A percentile compares a stretch with the other conserved stretches of the same genome.
phyloP scores from a whole-genome alignment of 2,888 invertebrate genomes.

The Seira musarum region DNA sequence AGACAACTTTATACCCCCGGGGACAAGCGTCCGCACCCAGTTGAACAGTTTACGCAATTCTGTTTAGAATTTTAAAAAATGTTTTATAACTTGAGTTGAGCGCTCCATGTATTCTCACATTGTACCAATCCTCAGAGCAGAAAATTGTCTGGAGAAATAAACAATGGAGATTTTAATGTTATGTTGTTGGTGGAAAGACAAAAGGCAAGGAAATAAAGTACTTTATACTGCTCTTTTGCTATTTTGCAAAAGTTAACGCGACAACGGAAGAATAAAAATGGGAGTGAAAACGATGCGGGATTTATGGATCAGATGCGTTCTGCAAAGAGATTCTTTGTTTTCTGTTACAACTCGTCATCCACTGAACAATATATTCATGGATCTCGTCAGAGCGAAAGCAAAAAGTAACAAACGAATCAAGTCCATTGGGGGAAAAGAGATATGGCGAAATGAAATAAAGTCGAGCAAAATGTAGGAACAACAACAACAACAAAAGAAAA shows the following conservation, averaged over 20 bases:
- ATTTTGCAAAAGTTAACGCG: background rate
- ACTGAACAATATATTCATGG: background rate
- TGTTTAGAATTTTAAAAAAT: background rate
- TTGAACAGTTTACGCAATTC: no score
- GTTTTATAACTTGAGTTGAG: no score
- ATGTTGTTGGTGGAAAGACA: no score
- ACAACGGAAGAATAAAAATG: conserved; percentile 3
- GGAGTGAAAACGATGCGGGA: conserved; percentile 40
- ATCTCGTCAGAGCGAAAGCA: background rate
- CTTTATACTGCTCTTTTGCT: background rate
- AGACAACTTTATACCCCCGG: no score
- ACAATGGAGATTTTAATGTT: background rate
- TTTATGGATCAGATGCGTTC: conserved; percentile 38
- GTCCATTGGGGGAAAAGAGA: conserved; percentile 31
- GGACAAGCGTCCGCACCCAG: no score
- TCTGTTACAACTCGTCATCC: background rate
- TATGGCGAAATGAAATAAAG: conserved; percentile 32
- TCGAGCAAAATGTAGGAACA: conserved; percentile 7
- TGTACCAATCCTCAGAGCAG: no score
- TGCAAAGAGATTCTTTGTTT: background rate
- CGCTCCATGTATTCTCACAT: no score
- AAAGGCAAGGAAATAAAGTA: background rate
- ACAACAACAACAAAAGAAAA: conserved; percentile 38
- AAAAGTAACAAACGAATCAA: conserved; percentile 40
- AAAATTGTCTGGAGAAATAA: background rate